Evolutionary conservation across 2,113 vertebrate species (phyloP).

Genomic region (Balaenoptera acutorostrata): DNA sequence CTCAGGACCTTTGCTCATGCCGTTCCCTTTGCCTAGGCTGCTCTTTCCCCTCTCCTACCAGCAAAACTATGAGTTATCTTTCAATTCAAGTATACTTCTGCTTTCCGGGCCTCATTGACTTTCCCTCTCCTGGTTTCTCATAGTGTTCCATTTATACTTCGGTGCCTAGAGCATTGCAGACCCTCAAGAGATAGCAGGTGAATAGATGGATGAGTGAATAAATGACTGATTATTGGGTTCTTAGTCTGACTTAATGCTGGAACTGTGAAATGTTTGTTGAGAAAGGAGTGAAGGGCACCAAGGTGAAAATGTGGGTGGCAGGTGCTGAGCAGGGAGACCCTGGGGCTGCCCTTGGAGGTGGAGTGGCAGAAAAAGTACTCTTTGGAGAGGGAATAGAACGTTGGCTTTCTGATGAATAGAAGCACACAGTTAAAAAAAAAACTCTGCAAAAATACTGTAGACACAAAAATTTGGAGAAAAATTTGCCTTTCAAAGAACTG

Average conservation of each 20-base stretch:
- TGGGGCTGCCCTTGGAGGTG: background rate
- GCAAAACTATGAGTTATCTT: background rate
- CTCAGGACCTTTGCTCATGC: background rate
- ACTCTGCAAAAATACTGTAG: background rate
- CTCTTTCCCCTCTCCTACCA: background rate
- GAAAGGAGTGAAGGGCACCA: background rate
- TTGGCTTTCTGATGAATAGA: conserved; percentile 11
- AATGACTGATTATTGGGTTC: background rate
- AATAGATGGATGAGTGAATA: background rate
- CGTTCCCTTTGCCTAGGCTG: background rate
- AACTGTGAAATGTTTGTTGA: background rate
- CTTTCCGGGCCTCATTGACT: background rate
- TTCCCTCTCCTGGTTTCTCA: background rate
- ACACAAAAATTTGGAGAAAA: background rate
- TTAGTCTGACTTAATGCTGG: background rate
- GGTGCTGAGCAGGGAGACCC: background rate
- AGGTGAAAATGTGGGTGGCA: background rate
- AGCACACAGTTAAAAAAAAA: background rate
- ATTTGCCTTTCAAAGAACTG: background rate
- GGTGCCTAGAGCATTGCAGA: background rate
- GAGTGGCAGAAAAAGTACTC: too few relatives aligned
- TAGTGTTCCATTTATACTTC: background rate
- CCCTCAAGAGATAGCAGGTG: background rate
- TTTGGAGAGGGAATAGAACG: background rate
- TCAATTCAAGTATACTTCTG: background rate